Conservation (phyloP, 2,888 invertebrate species). For the Gerris lacustris region DNA sequence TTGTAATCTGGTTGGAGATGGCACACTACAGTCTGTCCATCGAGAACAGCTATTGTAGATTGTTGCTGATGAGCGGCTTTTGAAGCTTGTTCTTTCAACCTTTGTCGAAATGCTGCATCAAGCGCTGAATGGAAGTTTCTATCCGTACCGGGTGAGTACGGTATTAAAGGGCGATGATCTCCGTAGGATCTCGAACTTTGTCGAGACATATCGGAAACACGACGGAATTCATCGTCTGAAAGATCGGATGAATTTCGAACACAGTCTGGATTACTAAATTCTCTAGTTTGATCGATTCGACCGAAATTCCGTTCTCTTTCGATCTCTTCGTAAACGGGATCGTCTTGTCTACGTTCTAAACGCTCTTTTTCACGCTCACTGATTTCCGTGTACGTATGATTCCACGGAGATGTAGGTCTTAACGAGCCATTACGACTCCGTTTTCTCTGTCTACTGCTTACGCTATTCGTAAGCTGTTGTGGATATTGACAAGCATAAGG, state of each 20-base stretch:
- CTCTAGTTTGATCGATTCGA: constrained; percentile 40
- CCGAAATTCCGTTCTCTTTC: constrained; percentile 43
- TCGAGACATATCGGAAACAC: constrained; percentile 58
- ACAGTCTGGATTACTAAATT: too few relatives aligned
- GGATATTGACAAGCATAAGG: constrained; percentile 23
- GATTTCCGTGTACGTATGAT: constrained; percentile 69
- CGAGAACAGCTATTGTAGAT: constrained; percentile 57
- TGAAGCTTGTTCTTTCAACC: constrained; percentile 42
- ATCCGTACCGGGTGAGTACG: constrained; percentile 51
- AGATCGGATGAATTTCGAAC: constrained; percentile 47
- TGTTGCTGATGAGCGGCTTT: constrained; percentile 22
- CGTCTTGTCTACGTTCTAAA: constrained; percentile 43
- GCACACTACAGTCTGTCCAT: constrained; percentile 76
- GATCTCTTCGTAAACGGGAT: constrained; percentile 71
- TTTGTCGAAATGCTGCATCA: constrained; percentile 40
- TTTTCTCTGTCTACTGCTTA: constrained; percentile 41
- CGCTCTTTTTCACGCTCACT: constrained; percentile 38
- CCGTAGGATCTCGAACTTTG: constrained; percentile 64
- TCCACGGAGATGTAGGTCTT: constrained; percentile 46
- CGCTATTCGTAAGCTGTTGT: constrained; percentile 32
- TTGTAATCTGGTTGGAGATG: constrained; percentile 58
- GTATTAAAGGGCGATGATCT: constrained; percentile 70
- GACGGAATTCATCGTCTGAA: constrained; percentile 64
- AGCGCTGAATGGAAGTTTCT: constrained; percentile 32
- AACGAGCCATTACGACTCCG: constrained; percentile 32